Evolutionary conservation across 2,113 vertebrate genomes (phyloP).

Genomic region (Enhydra lutris): DNA sequence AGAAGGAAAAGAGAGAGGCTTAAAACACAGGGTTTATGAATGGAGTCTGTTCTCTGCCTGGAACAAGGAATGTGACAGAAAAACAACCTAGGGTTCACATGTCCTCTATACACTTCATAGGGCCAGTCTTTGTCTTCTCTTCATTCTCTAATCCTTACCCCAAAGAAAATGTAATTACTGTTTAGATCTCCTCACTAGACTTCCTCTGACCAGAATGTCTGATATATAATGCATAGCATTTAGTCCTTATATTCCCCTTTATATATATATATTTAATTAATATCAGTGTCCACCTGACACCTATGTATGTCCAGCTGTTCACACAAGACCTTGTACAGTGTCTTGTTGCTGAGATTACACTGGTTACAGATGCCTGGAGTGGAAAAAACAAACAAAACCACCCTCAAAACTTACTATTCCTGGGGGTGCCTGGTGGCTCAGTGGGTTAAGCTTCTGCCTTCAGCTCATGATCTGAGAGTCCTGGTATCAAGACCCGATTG

Average conservation of each 20-base stretch:
- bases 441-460: no score
- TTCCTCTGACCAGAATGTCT: neutral
- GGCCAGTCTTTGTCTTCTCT: neutral
- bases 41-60: neutral
- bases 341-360: neutral
- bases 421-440: no score
- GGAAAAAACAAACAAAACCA: neutral
- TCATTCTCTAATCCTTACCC: neutral
- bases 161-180: slow-evolving; percentile 1
- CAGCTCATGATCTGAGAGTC: no score
- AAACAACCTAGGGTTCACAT: neutral
- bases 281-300: neutral
- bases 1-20: slow-evolving; percentile 61
- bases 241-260: neutral
- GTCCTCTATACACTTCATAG: neutral
- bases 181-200: neutral
- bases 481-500: no score
- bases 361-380: neutral
- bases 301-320: neutral
- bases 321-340: neutral
- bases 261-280: neutral
- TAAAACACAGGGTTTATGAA: neutral
- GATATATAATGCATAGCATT: neutral
- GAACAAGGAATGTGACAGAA: neutral
- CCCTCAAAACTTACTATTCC: neutral